A percentile compares a stretch with the other conserved stretches of the same genome.
phyloP scores from a whole-genome alignment of 2,888 invertebrate genomes.

The Pachydiplax longipennis region DNA sequence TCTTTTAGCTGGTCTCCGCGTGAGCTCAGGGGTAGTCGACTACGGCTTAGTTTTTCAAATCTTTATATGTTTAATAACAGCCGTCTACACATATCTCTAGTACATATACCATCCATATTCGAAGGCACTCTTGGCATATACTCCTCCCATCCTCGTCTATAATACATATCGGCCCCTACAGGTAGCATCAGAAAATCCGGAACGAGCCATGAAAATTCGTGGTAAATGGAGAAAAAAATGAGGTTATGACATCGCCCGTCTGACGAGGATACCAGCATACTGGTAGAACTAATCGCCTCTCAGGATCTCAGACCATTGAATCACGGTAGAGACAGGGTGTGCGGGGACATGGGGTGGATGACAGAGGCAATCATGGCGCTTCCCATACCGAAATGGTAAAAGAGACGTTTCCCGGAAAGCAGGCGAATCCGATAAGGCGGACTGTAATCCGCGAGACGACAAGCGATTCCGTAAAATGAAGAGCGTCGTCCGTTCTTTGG shows the following conservation, averaged over 20 bases:
- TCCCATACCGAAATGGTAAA: background rate
- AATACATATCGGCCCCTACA: background rate
- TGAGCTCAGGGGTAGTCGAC: no score
- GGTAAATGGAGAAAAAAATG: background rate
- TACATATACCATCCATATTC: no score
- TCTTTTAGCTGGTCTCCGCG: no score
- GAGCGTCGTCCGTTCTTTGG: background rate
- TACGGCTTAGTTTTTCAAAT: no score
- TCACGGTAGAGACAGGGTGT: background rate
- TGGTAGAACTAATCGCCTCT: background rate
- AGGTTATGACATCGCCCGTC: background rate
- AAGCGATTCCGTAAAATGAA: background rate
- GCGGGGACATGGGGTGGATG: background rate
- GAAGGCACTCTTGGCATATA: no score
- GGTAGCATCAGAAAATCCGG: background rate
- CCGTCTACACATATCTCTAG: no score
- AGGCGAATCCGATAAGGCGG: background rate
- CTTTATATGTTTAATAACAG: no score
- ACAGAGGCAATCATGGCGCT: background rate
- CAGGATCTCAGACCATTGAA: background rate
- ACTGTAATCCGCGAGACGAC: background rate
- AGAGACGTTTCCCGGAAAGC: background rate
- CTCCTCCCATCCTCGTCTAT: no score
- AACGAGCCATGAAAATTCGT: background rate
- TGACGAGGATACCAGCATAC: background rate